Conservation (phyloP, 2,888 invertebrate genomes). For the Cheilosia urbana region DNA sequence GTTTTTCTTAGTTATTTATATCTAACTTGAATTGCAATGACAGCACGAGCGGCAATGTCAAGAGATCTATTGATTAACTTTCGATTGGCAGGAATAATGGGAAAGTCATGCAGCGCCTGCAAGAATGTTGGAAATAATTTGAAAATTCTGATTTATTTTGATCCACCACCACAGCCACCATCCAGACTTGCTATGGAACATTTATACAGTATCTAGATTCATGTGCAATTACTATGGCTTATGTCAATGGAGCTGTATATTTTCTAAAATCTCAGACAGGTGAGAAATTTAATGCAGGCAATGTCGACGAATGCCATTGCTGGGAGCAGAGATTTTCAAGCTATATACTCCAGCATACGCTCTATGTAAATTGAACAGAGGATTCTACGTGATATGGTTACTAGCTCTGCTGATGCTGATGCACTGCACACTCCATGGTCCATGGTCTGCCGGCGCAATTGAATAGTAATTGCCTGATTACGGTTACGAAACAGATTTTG, state of each 20-base stretch:
- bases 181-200: not conserved
- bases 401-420: not conserved
- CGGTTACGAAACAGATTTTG: constrained; percentile 9
- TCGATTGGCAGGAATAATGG: not conserved
- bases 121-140: not conserved
- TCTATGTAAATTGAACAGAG: constrained; percentile 1
- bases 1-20: constrained; percentile 19
- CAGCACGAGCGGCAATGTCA: constrained; percentile 21
- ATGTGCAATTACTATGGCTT: constrained; percentile 3
- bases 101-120: not conserved
- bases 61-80: constrained; percentile 31
- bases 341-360: not conserved
- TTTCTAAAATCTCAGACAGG: constrained; percentile 22
- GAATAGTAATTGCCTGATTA: constrained; percentile 67
- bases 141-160: too few relatives aligned
- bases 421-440: not conserved
- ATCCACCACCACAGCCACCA: too few relatives aligned
- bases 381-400: constrained; percentile 4
- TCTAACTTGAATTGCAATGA: constrained; percentile 16
- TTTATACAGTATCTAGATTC: not conserved
- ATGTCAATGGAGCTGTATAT: not conserved
- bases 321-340: not conserved
- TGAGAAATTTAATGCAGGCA: constrained; percentile 17
- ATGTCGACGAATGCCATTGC: not conserved
- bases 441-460: constrained; percentile 42